Conservation (phyloP, 1,140 invertebrate genomes). For the Drosophila bifasciata region DNA sequence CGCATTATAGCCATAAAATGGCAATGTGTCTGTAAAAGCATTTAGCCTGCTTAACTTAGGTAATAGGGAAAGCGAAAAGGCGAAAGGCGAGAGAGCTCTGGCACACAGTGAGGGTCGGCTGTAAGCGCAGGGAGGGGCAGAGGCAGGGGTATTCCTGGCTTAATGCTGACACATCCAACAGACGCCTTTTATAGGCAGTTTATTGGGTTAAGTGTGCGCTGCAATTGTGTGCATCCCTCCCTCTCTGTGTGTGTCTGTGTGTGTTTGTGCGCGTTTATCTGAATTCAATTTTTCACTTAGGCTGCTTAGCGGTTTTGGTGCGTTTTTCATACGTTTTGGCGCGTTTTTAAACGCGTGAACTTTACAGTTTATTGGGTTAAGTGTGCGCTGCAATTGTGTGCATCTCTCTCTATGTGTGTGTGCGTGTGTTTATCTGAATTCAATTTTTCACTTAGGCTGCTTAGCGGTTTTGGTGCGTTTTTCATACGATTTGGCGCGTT, state of each 20-base stretch:
- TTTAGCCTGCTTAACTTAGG: constrained; percentile 36
- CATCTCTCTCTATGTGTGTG: constrained; percentile 19
- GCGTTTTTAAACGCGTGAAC: too few relatives aligned
- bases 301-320: constrained; percentile 28
- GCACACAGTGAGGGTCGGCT: not conserved
- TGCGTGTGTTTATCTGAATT: constrained; percentile 32
- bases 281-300: constrained; percentile 60
- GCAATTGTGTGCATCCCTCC: constrained; percentile 26
- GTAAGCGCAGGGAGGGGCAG: too few relatives aligned
- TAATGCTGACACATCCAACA: constrained; percentile 59
- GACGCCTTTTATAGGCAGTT: constrained; percentile 49
- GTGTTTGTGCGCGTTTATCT: constrained; percentile 14
- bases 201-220: constrained; percentile 71
- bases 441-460: constrained; percentile 52
- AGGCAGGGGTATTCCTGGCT: not conserved
- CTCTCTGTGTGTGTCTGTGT: constrained; percentile 14
- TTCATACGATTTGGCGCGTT: constrained; percentile 19
- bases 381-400: constrained; percentile 38
- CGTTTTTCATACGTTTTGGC: constrained; percentile 25
- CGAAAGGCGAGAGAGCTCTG: too few relatives aligned
- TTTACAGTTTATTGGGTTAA: constrained; percentile 73
- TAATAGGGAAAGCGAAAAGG: constrained; percentile 25
- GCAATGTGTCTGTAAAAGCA: constrained; percentile 35
- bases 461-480: constrained; percentile 38
- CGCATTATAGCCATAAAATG: constrained; percentile 60